Evolutionary conservation across 1,140 invertebrate genomes (phyloP), one percentile per base, ranked within the genome.

Genomic region (Lasioglossum baleicum): DNA sequence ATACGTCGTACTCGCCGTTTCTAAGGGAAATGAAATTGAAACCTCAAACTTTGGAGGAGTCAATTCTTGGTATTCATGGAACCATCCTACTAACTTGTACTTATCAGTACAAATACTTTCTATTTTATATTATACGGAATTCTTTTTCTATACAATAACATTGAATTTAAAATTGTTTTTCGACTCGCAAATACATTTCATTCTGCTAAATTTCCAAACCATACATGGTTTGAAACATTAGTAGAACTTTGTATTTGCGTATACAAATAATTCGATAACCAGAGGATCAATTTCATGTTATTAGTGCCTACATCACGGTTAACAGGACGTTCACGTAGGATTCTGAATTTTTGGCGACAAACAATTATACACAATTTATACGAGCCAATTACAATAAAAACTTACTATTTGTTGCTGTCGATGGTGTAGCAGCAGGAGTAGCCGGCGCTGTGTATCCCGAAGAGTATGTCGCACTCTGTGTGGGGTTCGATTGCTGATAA

Each of bases 1-100:
- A 93, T 96, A 97, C 86, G 95, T 95, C 82, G 93, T 93, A 89
- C 91, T 93, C 88, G 92, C 92, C 90, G 92, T 90, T 93, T 93
- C 93, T 93, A 91, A 82, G 85, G 84, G 87, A 92, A 92, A 93
- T 91, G 88, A 92, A 92, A 92, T 92, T 92, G 89, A 92, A 89
- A 90, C 89, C 90, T 93, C 90, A 89, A 90, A 88, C 84, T 90
- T 89, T 88, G 87, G 83, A 88, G 90, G 88, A 88, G 81, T 86
- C 86, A 81, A 90, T 68, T 58, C 81, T 85, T 88, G 40, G 61
- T 79, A 86, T 63, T 87, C 78, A 56, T 72, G 42, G 58, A 64
- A 79, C 68, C 56, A 81, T 74, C 75, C 65, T 80, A 80, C 64
- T 74, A 80, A 65, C 44, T 64, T 70, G 48, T 80, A 80, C 17